Evolutionary conservation across 2,888 invertebrate species (phyloP), one percentile per base, ranked within the genome.

Genomic region (Amitus sp.): DNA sequence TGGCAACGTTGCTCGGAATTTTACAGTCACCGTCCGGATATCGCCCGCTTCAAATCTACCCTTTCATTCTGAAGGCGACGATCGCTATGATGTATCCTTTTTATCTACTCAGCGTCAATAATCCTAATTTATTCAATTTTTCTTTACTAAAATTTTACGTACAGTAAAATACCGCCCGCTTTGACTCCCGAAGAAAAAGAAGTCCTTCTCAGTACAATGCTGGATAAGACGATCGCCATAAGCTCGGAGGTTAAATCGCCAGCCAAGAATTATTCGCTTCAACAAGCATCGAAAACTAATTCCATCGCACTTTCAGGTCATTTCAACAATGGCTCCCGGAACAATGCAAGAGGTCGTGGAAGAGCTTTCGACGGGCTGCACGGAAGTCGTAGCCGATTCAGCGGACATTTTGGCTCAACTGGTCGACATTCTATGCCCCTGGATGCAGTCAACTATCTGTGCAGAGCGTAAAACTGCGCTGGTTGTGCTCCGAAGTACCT

Each of bases 371-470:
- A 68, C 65, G 1, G 70, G 77, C 2, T 75, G 77, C 53, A 73
- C 75, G 30, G 78, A 77, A 67, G 67, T 74, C 15, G 72, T 80
- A 10, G 64, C 67, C 0, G 74, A 79, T 61, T 78, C 78, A 4
- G 71, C 79, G 0, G 75, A 79, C 30, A 75, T 71, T 6, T 54
- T 79, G 1, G 78, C 78, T 9, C 72, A 75, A 12, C 62, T 79
- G 10, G 70, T 78, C 10, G 78, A 79, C 4, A 76, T 77, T 59
- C 65, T 79, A 6, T 49, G 75, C 34, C 77, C 80, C 0, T 79
- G 80, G 79, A 77, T 80, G 78, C 77, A 79, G 49, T 77, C 79
- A 0, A 78, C 74, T 39, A 73, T 72, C 2, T 54, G 53, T 5
- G 50, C 68, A 0, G 78, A 79, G 43, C 70, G 79, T 23, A 70